Base-by-base conservation (phyloP, 2,113 vertebrate species). In the Hyperopisus bebe region DNA sequence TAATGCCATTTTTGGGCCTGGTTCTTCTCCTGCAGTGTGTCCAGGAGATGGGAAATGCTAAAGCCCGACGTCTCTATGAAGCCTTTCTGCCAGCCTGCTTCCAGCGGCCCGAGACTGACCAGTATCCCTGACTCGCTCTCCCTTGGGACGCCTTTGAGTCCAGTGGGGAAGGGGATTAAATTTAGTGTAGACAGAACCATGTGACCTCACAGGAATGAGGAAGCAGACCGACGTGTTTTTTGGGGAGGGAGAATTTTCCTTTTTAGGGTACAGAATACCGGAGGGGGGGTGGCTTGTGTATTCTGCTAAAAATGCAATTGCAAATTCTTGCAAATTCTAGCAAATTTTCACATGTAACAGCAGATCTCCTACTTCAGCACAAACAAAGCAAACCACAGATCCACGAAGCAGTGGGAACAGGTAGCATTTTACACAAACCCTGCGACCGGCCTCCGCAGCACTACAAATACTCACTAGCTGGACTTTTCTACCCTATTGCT, bases 31-130 rank as follows among this genome's bases (percentile, higher is more conserved):
- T 86, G 15, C 90, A 99, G 98, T 97, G 97, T 90, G 97, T 99
- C 92, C 98, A 99, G 92, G 98, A 99, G 94, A 99, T 99, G 97
- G 98, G 98, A 46, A 99, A 99, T 0, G 96, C 97, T 85, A 99
- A 99, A 93, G 98, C 98, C 90, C 98, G 96, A 39, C 97, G 97
- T 74, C 96, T 99, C 1, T 99, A 99, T 0, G 98, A 99, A 95
- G 98, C 97, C 50, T 97, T 97, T 92, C 95, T 99, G 94, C 98
- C 98, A 0, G 97, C 99, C 93, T 98, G 97, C 93, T 99, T 99
- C 94, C 97, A 97, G 90, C 94, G 98, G 17, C 98, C 98, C 5
- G 97, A 99, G 80, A 98, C 97, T 35, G 98, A 99, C 93, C 98
- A 98, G 96, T 94, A 98, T 97, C 97, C 95, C 97, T 93, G 92